Base-by-base conservation (phyloP, 2,888 invertebrate species). In the Yponomeuta malinellus region DNA sequence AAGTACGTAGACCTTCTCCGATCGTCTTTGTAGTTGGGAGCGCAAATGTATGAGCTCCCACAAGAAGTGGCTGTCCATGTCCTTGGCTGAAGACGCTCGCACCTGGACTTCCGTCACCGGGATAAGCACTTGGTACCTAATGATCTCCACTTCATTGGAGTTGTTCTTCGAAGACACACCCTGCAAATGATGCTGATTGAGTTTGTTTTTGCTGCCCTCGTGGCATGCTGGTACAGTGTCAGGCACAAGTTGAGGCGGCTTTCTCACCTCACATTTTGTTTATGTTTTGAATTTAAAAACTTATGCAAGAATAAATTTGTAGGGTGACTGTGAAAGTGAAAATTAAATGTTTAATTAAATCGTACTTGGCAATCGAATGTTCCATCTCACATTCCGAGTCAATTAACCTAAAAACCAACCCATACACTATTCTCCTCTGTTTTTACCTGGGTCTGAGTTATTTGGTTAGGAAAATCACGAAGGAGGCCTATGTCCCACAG, bases 41-140 rank as follows among this genome's bases (percentile, higher is more conserved):
- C 98, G 95, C 80, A 98, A 93, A 88, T 99, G 98, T 79, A 99
- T 97, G 75, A 99, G 94, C 90, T 99, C 98, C 98, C 99, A 99
- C 74, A 98, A 94, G 93, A 97, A 98, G 92, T 98, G 98, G 74
- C 97, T 98, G 83, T 98, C 98, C 95, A 97, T 96, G 82, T 98
- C 98, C 84, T 97, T 97, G 73, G 98, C 97, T 2, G 97, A 97
- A 64, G 97, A 97, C 64, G 98, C 97, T 73, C 98, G 94, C 65
- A 99, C 98, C 93, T 99, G 98, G 65, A 99, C 98, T 93, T 99
- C 98, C 31, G 98, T 98, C 66, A 99, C 98, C 0, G 98, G 98
- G 80, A 99, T 98, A 76, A 98, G 93, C 72, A 98, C 98, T 91
- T 98, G 98, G 90, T 98, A 98, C 78, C 98, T 94, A 84, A 98